Evolutionary conservation across 2,113 vertebrate species (phyloP), one percentile per base, ranked within the genome.

Genomic region (Oreochromis tanganicae): DNA sequence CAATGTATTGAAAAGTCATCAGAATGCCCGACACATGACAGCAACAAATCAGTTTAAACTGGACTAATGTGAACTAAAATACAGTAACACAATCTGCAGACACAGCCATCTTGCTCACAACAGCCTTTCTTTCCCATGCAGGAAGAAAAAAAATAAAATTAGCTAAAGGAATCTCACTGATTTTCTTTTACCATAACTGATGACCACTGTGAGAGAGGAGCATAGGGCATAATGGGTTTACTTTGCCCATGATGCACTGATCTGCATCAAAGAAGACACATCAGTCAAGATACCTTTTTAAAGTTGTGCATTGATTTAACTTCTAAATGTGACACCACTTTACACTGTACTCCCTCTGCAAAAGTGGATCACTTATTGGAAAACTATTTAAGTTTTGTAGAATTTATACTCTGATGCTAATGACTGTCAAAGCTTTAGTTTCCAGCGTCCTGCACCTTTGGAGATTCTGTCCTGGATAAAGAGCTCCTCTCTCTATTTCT

Each of bases 391-490:
- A 17, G 13, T 13, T 43, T 21, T 54, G 4, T 27, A 27, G 21
- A 59, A 52, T 38, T 38, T 61, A 7, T 4, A 34, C 56, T 84
- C 32, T 46, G 56, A 29, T 80, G 55, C 52, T 66, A 78, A 86
- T 86, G 50, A 66, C 43, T 73, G 12, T 55, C 55, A 56, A 16
- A 50, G 85, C 81, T 91, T 87, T 36, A 80, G 48, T 85, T 68
- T 71, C 50, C 32, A 54, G 55, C 89, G 55, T 89, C 73, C 66
- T 75, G 75, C 57, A 71, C 82, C 79, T 59, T 80, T 89, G 79
- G 80, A 50, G 71, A 81, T 88, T 93, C 68, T 89, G 91, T 88
- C 89, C 88, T 86, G 56, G 92, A 92, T 88, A 81, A 84, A 82
- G 34, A 85, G 61, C 66, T 86, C 11, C 48, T 83, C 56, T 66